Conservation (phyloP, 2,113 vertebrate species). For the Gobius niger region DNA sequence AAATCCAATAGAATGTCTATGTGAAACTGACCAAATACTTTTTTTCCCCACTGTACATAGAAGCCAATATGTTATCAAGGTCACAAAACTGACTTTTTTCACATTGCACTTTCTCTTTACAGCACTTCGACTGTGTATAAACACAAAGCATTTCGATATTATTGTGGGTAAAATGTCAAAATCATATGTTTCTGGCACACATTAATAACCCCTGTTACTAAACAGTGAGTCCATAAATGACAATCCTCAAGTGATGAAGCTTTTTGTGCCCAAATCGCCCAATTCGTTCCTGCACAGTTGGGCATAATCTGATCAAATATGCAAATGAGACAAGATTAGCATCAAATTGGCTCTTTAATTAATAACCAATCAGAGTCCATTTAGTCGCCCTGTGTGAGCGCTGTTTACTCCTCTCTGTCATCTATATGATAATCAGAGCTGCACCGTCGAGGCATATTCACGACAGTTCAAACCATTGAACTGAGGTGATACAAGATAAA, state of each 20-base stretch:
- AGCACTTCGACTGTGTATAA: no score
- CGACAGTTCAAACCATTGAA: not conserved
- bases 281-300: slow-evolving; percentile 16
- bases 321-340: slow-evolving; percentile 22
- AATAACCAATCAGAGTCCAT: slow-evolving; percentile 64
- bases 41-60: no score
- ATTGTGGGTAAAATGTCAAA: no score
- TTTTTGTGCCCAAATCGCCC: slow-evolving; percentile 22
- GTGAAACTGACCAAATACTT: no score
- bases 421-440: slow-evolving; percentile 63
- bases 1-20: no score
- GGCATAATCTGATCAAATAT: slow-evolving; percentile 47
- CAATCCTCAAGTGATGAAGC: not conserved
- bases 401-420: slow-evolving; percentile 46
- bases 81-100: no score
- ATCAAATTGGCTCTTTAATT: slow-evolving; percentile 58
- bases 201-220: no score
- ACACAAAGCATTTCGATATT: no score
- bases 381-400: slow-evolving; percentile 37
- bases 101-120: no score
- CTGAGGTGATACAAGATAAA: not conserved
- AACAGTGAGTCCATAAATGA: no score
- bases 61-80: no score
- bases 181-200: no score
- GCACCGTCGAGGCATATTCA: slow-evolving; percentile 1